Percentiles rank a stretch among this genome's conserved stretches.
Conservation (phyloP, 2,113 vertebrate genomes). For the Nanger granti region DNA sequence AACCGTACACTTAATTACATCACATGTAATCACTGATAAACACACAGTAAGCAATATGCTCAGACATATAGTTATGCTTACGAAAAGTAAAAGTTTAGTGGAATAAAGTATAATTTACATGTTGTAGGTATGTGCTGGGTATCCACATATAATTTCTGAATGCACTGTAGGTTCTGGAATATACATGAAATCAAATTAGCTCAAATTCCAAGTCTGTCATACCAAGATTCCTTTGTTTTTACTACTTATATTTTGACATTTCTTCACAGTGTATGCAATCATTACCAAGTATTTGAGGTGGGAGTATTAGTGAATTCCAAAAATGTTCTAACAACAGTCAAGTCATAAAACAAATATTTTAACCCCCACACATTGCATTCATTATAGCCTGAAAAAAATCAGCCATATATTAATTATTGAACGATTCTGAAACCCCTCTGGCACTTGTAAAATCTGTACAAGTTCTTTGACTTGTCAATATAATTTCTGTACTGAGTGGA, state of each 20-base stretch:
- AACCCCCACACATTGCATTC: slow-evolving; percentile 57
- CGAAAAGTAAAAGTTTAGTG: not conserved
- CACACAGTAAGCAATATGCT: not conserved
- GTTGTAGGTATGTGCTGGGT: not conserved
- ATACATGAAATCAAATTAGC: not conserved
- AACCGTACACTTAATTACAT: not conserved
- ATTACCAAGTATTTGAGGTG: slow-evolving; percentile 50
- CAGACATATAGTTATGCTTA: not conserved
- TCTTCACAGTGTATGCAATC: slow-evolving; percentile 27
- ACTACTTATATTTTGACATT: slow-evolving; percentile 53
- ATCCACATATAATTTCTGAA: not conserved
- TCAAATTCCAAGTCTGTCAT: slow-evolving; percentile 11
- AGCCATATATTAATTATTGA: slow-evolving; percentile 45
- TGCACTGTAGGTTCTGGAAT: not conserved
- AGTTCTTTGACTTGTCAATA: slow-evolving; percentile 2
- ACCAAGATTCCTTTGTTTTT: slow-evolving; percentile 21
- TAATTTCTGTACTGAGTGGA: not conserved
- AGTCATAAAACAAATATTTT: slow-evolving; percentile 64
- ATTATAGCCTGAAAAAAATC: slow-evolving; percentile 48
- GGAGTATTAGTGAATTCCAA: slow-evolving; percentile 55
- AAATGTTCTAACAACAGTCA: slow-evolving; percentile 51
- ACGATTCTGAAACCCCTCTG: slow-evolving; percentile 24
- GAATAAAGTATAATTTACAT: slow-evolving; percentile 13
- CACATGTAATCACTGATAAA: not conserved
- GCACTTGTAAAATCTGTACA: not conserved